Conservation (phyloP, 1,140 invertebrate species). For the Formica exsecta region DNA sequence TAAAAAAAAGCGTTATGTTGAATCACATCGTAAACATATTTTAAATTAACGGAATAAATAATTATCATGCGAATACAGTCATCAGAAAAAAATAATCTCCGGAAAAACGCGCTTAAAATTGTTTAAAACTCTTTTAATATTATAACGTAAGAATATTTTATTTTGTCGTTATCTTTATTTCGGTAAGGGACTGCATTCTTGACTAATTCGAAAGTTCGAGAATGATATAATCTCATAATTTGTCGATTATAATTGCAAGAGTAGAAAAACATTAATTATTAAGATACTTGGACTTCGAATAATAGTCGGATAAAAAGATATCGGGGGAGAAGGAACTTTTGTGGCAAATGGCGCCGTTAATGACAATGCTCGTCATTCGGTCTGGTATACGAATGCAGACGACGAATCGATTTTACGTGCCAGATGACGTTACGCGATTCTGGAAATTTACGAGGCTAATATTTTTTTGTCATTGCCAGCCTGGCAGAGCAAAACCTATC, state of each 20-base stretch:
- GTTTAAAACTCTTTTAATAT: neutral
- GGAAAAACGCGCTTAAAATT: too few species aligned
- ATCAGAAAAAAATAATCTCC: too few species aligned
- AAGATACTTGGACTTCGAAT: constrained; percentile 46
- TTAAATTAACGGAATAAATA: neutral
- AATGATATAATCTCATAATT: constrained; percentile 35
- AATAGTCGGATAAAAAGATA: constrained; percentile 54
- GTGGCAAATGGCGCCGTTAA: constrained; percentile 45
- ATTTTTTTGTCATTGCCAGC: constrained; percentile 46
- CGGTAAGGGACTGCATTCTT: neutral
- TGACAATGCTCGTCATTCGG: constrained; percentile 49
- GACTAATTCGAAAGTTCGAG: constrained; percentile 32
- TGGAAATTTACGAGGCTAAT: constrained; percentile 43
- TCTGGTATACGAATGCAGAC: constrained; percentile 4
- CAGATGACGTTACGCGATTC: constrained; percentile 48
- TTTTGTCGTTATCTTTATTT: constrained; percentile 2
- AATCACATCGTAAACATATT: neutral
- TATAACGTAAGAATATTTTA: neutral
- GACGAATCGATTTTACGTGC: constrained; percentile 54
- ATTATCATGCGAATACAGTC: neutral
- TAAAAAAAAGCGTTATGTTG: neutral
- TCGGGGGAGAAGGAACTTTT: constrained; percentile 17
- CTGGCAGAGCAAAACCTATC: neutral
- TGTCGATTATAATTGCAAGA: constrained; percentile 8
- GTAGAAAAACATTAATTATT: constrained; percentile 50